Evolutionary conservation across 2,888 invertebrate genomes (phyloP).

Genomic region (Catonia carolina): DNA sequence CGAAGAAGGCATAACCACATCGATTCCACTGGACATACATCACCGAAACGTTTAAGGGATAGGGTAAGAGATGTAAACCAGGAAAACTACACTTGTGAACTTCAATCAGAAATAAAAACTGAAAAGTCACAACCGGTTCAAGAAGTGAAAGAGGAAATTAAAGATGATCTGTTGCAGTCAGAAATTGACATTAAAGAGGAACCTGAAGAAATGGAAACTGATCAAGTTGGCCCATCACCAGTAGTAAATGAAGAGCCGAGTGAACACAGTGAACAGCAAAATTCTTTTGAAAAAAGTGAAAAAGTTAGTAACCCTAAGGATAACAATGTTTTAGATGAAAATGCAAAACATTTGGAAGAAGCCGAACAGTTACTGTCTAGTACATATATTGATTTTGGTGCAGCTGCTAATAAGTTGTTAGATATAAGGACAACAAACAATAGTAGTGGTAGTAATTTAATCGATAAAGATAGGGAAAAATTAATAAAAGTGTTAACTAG

Average conservation of each 20-base stretch:
- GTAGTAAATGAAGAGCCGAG: background rate
- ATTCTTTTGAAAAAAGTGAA: background rate
- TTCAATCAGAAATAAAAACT: background rate
- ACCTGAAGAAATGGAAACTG: background rate
- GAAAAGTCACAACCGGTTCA: constrained; percentile 6
- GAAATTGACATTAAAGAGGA: background rate
- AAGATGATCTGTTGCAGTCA: background rate
- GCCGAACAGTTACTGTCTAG: constrained; percentile 34
- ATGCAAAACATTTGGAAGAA: constrained; percentile 30
- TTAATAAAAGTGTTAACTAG: constrained; percentile 21
- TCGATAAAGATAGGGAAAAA: constrained; percentile 22
- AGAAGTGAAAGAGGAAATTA: constrained; percentile 37
- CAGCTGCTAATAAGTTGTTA: constrained; percentile 32
- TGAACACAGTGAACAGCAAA: too few relatives aligned
- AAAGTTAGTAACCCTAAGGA: background rate
- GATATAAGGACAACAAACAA: constrained; percentile 27
- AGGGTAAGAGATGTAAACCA: constrained; percentile 16
- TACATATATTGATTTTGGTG: constrained; percentile 35
- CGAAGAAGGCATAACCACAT: constrained; percentile 29
- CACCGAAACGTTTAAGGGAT: constrained; percentile 29
- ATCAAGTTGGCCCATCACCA: background rate
- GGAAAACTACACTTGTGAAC: constrained; percentile 4
- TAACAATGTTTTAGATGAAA: constrained; percentile 12
- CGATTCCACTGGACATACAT: constrained; percentile 29
- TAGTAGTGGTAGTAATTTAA: constrained; percentile 10